These are phyloP conservation scores for Calameuta pallipes DNA, from an alignment of 2,888 invertebrate genomes.

Conservation along the genomic window DNA sequence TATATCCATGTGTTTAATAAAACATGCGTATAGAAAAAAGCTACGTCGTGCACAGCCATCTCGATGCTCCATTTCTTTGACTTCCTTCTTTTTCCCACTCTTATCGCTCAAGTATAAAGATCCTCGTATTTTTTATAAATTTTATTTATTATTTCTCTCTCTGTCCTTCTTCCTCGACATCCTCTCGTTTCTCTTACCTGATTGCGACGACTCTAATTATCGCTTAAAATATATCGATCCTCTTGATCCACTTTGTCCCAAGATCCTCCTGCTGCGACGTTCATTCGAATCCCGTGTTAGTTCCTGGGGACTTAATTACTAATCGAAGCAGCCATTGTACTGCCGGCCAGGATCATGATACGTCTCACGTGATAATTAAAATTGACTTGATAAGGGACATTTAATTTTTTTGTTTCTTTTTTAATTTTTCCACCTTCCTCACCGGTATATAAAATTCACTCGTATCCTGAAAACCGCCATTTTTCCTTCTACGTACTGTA, in stretches of 20 bases:
- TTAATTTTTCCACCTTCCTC: background rate
- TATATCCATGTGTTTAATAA: background rate
- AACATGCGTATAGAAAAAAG: background rate
- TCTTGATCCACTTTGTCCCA: too few relatives aligned
- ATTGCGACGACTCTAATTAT: too few relatives aligned
- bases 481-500: slow-evolving; percentile 40
- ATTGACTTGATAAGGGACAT: background rate
- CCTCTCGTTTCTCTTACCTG: too few relatives aligned
- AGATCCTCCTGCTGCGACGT: too few relatives aligned
- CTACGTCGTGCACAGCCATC: slow-evolving; percentile 3
- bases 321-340: too few relatives aligned
- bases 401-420: background rate
- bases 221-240: too few relatives aligned
- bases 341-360: too few relatives aligned
- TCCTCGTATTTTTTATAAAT: background rate
- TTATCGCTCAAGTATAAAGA: background rate
- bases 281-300: too few relatives aligned
- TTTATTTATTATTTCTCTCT: background rate
- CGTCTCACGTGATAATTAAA: background rate
- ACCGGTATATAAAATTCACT: background rate
- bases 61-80: background rate
- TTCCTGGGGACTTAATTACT: too few relatives aligned
- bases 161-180: background rate
- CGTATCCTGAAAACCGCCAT: background rate
- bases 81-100: too few relatives aligned